These are phyloP conservation scores for Andrena chrysosceles DNA, from an alignment of 2,888 invertebrate species.

Conservation along the genomic window DNA sequence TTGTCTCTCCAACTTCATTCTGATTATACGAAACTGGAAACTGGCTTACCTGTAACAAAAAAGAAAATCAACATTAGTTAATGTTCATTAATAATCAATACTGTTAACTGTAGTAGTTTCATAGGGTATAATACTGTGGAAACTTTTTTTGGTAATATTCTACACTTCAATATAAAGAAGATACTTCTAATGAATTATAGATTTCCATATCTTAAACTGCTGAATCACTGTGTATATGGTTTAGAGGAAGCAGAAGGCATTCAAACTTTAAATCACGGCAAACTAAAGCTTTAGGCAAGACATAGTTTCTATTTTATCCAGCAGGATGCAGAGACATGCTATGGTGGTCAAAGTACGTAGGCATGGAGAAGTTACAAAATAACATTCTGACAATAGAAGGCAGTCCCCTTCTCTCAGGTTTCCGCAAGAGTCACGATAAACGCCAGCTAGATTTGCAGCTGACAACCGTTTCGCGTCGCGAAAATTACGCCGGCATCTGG, in stretches of 20 bases:
- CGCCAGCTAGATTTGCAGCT: constrained; percentile 11
- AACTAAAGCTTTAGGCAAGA: too few species aligned
- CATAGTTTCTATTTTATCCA: neutral
- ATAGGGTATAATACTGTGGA: neutral
- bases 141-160: too few species aligned
- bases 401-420: constrained; percentile 1
- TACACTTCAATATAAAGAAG: too few species aligned
- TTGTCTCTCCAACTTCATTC: constrained; percentile 20
- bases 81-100: neutral
- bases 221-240: too few species aligned
- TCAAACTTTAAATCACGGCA: too few species aligned
- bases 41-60: constrained; percentile 61
- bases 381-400: constrained; percentile 5
- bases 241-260: too few species aligned
- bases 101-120: neutral
- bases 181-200: too few species aligned
- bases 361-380: neutral
- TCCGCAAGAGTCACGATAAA: constrained; percentile 3
- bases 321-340: neutral
- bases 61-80: neutral
- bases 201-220: too few species aligned
- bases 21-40: neutral
- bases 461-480: constrained; percentile 26
- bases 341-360: neutral
- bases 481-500: constrained; percentile 21